phyloP scores from a whole-genome alignment of 2,113 vertebrate genomes.

The Cariama cristata region DNA sequence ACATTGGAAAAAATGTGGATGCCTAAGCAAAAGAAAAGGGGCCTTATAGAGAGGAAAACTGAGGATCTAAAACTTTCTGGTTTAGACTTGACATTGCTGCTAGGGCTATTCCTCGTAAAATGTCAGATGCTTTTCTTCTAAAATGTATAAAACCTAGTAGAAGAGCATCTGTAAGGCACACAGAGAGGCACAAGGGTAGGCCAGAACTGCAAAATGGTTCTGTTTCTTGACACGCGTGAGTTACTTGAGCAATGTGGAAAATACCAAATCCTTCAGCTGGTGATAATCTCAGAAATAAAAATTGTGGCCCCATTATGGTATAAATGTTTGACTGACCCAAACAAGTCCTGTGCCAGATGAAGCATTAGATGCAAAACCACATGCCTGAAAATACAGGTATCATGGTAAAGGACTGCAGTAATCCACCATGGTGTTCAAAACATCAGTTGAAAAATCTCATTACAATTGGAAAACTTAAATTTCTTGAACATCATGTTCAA shows the following conservation, averaged over 20 bases:
- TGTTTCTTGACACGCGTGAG: neutral
- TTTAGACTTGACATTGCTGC: neutral
- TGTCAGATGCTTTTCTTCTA: neutral
- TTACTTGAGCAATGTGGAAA: neutral
- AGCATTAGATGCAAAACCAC: neutral
- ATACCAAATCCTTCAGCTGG: neutral
- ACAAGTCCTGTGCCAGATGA: neutral
- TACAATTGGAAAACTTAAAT: neutral
- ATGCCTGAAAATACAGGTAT: neutral
- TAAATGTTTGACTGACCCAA: neutral
- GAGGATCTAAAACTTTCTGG: neutral
- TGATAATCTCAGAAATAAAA: neutral
- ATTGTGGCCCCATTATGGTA: neutral
- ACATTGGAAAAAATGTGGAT: neutral
- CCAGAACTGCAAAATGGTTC: neutral
- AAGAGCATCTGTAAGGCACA: neutral
- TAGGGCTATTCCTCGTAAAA: constrained; percentile 3
- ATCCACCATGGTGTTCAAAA: neutral
- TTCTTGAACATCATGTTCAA: neutral
- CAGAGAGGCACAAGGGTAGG: neutral
- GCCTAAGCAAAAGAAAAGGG: neutral
- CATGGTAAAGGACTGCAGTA: neutral
- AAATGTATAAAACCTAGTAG: neutral
- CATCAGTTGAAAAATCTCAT: neutral
- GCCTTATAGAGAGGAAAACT: neutral